A percentile compares a stretch with the other conserved stretches of the same genome.
These are phyloP conservation scores for Noctuana brunneofusca DNA, from an alignment of 2,888 invertebrate genomes.

Conservation along the genomic window DNA sequence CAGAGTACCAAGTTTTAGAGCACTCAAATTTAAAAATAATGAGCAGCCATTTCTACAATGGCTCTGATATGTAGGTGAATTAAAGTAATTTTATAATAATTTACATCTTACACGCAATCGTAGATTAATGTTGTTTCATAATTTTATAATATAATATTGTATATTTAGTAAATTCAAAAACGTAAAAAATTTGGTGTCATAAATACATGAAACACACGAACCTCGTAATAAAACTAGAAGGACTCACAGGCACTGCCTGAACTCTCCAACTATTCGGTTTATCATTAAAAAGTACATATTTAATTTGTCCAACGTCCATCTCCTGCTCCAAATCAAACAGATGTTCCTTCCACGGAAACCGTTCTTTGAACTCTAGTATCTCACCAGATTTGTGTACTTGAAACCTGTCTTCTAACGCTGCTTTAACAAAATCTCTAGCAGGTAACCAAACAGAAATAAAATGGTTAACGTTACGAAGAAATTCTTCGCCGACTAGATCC, in stretches of 20 bases:
- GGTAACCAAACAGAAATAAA: constrained; percentile 91
- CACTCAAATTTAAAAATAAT: no score
- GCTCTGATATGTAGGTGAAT: no score
- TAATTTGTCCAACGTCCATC: constrained; percentile 84
- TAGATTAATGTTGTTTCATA: no score
- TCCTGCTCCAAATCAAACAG: constrained; percentile 91
- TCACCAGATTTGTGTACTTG: constrained; percentile 89
- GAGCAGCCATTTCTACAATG: no score
- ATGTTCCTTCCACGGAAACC: constrained; percentile 96
- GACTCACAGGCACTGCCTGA: constrained; percentile 89
- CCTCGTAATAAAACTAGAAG: constrained; percentile 88
- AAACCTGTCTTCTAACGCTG: constrained; percentile 87
- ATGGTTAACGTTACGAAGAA: constrained; percentile 85
- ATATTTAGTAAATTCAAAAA: no score
- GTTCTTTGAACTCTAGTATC: constrained; percentile 88
- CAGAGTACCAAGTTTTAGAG: no score
- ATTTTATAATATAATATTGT: no score
- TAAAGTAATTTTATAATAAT: no score
- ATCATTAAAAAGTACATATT: constrained; percentile 89
- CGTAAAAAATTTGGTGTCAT: no score
- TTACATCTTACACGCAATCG: no score
- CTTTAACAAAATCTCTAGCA: constrained; percentile 89
- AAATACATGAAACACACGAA: constrained; percentile 53
- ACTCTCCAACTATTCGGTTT: constrained; percentile 88
- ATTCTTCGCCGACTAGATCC: constrained; percentile 90